Evolutionary conservation across 1,140 invertebrate genomes (phyloP), one percentile per base, ranked within the genome.

Genomic region (Homalodisca vitripennis): DNA sequence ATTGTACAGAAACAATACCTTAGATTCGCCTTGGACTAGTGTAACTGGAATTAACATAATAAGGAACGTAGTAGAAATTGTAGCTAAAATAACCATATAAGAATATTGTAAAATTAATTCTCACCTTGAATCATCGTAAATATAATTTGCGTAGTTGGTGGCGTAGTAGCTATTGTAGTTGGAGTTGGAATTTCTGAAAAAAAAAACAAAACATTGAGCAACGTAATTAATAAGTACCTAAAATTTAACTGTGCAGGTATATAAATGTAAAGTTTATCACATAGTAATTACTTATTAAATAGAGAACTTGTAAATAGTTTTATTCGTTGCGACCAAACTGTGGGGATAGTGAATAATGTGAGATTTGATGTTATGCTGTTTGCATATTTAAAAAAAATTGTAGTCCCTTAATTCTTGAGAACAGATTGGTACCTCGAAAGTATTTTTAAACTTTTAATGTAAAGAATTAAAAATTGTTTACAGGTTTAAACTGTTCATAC

Each of bases 181-280:
- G 78, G 74, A 24, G 70, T 70, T 17, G 74, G 74, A 46, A 78
- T 75, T 55, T 74, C 77, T 79, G 71, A 46, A 77, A 76, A 72
- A 70, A 32, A 67, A 68, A 66, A 57, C 20, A 57, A 29, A 70
- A 41, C 17, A 41, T 41, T 41, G 34, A 6, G 34, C 6, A 41
- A 41, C 34, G 34, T 41, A 41, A 17, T 41, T 41, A 41, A 41
- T 17, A 41, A 41, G 6, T 10, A 41, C 17, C 6, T 10, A 41
- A 41, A 41, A 41, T 41, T 41, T 10, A 41, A 41, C 6, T 41
- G 6, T 41, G 34, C 6, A 41, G 17, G 17, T 41, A 6, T 10
- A 41, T 6, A 6, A 41, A 6, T 41, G 34, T 41, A 10, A 41
- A 17, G 34, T 41, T 41, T 41, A 41, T 10, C 17, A 6, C 34